Percentiles rank a stretch among this genome's conserved stretches.
phyloP scores from a whole-genome alignment of 53 echinoderm and acorn worm genomes.

The Crossaster papposus region DNA sequence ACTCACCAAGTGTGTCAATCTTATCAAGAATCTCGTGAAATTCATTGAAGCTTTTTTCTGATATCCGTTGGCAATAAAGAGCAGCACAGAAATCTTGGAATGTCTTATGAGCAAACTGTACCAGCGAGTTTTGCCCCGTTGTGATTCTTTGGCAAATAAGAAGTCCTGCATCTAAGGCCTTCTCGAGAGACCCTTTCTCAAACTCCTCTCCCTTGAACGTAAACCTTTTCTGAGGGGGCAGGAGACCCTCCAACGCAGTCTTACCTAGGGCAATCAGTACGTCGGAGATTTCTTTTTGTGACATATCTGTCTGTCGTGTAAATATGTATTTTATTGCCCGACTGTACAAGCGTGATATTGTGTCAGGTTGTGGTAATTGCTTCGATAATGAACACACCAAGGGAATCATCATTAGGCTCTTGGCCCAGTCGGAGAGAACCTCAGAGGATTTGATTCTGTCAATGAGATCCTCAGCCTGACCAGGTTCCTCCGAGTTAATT shows the following conservation, averaged over 20 bases:
- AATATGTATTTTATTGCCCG: constrained; percentile 12
- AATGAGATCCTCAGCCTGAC: not conserved
- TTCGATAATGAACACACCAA: not conserved
- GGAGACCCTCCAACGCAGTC: constrained; percentile 22
- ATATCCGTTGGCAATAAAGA: constrained; percentile 5
- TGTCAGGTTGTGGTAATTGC: not conserved
- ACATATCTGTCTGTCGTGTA: not conserved
- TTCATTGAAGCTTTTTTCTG: not conserved
- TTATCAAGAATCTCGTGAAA: not conserved
- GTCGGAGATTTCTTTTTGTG: not conserved
- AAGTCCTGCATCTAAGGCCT: not conserved
- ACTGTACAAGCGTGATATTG: constrained; percentile 15
- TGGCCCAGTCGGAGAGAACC: not conserved
- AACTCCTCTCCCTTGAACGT: constrained; percentile 13
- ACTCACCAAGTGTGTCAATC: not conserved
- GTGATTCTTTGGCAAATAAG: not conserved
- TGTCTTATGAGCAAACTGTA: not conserved
- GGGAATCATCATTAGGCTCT: not conserved
- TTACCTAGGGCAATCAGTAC: constrained; percentile 23
- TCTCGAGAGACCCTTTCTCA: not conserved
- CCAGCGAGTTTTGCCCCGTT: not conserved
- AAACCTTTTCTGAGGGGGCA: not conserved
- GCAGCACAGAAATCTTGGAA: constrained; percentile 40
- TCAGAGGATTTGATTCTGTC: not conserved
- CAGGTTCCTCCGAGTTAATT: not conserved